Evolutionary conservation across 1,140 invertebrate species (phyloP), one percentile per base, ranked within the genome.

Genomic region (Nasonia giraulti): DNA sequence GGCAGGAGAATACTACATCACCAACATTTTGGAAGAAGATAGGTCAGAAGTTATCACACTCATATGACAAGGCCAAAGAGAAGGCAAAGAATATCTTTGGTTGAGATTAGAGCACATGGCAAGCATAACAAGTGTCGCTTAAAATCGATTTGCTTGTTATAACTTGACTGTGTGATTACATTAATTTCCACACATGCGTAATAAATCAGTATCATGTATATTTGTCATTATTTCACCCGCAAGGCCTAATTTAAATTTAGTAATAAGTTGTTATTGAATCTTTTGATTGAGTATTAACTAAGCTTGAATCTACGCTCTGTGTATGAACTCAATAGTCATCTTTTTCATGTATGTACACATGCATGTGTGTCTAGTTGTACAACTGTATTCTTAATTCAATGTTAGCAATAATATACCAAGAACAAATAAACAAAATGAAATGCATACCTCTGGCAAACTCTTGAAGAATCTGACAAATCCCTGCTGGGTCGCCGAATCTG

Each of bases 401-500:
- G 33, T 37, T 37, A 37, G 4, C 33, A 37, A 37, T 37, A 6
- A 37, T 37, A 37, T 37, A 37, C 33, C 73, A 78, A 33, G 40
- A 74, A 23, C 62, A 11, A 47, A 71, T 66, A 79, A 20, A 66
- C 17, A 23, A 74, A 10, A 83, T 31, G 31, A 31, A 62, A 55
- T 81, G 90, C 92, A 93, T 93, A 95, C 95, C 89, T 95, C 94
- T 80, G 95, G 94, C 66, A 95, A 90, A 88, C 91, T 91, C 86
- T 93, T 93, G 85, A 93, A 95, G 89, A 92, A 95, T 90, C 93
- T 92, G 37, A 95, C 91, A 87, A 95, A 95, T 85, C 92, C 91
- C 88, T 94, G 93, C 87, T 95, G 94, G 78, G 94, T 92, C 20
- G 93, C 86, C 77, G 93, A 90, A 94, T 95, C 95, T 95, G 91